Evolutionary conservation across 30 jellyfish, hydroid and myxozoan genomes (phyloP), one percentile per base, ranked within the genome.

Genomic region (Turritopsis dohrnii): DNA sequence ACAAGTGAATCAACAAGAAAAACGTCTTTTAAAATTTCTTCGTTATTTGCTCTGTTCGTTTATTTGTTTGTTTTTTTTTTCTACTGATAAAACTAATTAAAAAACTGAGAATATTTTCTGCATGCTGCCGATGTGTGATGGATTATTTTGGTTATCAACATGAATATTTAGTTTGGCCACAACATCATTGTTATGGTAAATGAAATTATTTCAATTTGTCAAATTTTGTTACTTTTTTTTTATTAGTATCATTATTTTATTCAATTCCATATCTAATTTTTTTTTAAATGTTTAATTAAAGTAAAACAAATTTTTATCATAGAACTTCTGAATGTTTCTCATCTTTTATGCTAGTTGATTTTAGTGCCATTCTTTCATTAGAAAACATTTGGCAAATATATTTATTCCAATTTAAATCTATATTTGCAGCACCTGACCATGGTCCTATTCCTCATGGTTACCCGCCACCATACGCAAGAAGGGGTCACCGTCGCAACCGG

Each of bases 401-500:
- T n/a, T n/a, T n/a, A n/a, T n/a, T n/a, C n/a, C n/a, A n/a, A n/a
- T n/a, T n/a, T n/a, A n/a, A n/a, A n/a, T 41, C 13, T 41, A 41
- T 41, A 3, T 41, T 13, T 41, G 60, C 60, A 41, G 60, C 60
- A 41, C 60, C 60, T 41, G 60, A 41, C 60, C 60, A 41, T 41
- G 60, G 60, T 3, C 60, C 60, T 41, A 3, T 41, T 3, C 60
- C 89, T 52, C 85, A 89, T 73, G 74, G 92, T 20, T 85, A 89
- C 65, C 96, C 96, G 8, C 93, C 93, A 31, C 94, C 96, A 27
- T 84, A 89, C 88, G 93, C 97, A 75, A 76, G 97, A 71, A 52
- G 97, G 81, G 97, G 97, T 25, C 97, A 90, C 52, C 97, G 97
- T 16, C 69, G 97, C 60, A 90, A 90, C 74, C 52, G 97, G 29